These are phyloP conservation scores for Nipponacmea schrenckii DNA, from an alignment of 2,888 invertebrate species.

Conservation along the genomic window DNA sequence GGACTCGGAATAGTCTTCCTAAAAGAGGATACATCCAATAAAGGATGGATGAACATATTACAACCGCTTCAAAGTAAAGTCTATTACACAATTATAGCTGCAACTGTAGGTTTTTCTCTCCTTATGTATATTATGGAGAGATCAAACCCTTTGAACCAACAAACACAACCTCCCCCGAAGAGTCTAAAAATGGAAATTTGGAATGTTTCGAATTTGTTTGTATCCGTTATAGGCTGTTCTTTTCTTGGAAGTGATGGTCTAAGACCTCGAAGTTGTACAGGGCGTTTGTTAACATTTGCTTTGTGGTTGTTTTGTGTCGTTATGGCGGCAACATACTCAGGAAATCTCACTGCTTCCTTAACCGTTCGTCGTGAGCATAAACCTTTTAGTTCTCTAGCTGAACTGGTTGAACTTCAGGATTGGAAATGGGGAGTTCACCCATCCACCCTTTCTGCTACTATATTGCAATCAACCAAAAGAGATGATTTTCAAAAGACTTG, in stretches of 20 bases:
- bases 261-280: neutral
- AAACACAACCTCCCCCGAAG: neutral
- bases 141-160: neutral
- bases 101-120: neutral
- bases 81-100: neutral
- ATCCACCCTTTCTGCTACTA: neutral
- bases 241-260: neutral
- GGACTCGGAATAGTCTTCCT: neutral
- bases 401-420: neutral
- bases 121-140: neutral
- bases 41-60: neutral
- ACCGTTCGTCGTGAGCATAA: neutral
- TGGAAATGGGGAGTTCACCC: neutral
- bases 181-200: neutral
- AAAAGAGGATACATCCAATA: neutral
- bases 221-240: neutral
- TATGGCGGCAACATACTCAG: neutral
- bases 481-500: neutral
- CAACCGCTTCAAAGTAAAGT: neutral
- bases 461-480: neutral
- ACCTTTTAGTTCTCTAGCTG: neutral
- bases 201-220: neutral
- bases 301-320: neutral
- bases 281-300: neutral
- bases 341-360: neutral